Evolutionary conservation across 2,113 vertebrate species (phyloP), one percentile per base, ranked within the genome.

Genomic region (Damaliscus lunatus): DNA sequence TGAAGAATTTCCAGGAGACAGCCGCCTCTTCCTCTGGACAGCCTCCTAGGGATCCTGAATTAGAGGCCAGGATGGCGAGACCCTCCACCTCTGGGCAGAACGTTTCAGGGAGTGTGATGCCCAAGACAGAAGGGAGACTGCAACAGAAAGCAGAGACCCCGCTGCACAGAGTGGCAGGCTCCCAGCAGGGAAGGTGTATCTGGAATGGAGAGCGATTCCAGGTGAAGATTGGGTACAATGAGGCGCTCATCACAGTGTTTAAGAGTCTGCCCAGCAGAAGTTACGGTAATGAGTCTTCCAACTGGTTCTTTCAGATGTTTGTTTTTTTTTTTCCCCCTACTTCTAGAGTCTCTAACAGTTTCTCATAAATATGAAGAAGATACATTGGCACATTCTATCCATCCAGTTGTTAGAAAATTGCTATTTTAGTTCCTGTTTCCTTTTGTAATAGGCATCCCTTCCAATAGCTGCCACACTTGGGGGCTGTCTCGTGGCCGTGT

Each of bases 191-290:
- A 33, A 99, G 96, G 53, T 99, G 99, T 89, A 96, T 99, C 15
- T 97, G 97, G 92, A 99, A 99, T 0, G 99, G 99, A 50, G 98
- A 98, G 52, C 99, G 99, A 25, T 99, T 99, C 98, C 99, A 99
- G 93, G 99, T 99, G 0, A 99, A 99, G 98, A 98, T 99, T 12
- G 98, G 99, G 27, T 99, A 99, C 98, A 99, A 99, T 3, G 98
- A 98, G 5, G 98, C 99, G 40, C 99, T 99, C 60, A 98, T 99
- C 84, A 97, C 98, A 7, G 96, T 99, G 90, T 99, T 99, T 96
- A 99, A 99, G 98, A 99, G 96, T 40, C 99, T 99, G 31, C 99
- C 99, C 36, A 99, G 99, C 91, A 99, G 99, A 98, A 99, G 14
- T 74, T 99, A 99, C 31, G 99, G 99, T 99, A 98, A 99, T 99